Base-by-base conservation (phyloP, 1,140 invertebrate species). In the Teleogryllus occipitalis region DNA sequence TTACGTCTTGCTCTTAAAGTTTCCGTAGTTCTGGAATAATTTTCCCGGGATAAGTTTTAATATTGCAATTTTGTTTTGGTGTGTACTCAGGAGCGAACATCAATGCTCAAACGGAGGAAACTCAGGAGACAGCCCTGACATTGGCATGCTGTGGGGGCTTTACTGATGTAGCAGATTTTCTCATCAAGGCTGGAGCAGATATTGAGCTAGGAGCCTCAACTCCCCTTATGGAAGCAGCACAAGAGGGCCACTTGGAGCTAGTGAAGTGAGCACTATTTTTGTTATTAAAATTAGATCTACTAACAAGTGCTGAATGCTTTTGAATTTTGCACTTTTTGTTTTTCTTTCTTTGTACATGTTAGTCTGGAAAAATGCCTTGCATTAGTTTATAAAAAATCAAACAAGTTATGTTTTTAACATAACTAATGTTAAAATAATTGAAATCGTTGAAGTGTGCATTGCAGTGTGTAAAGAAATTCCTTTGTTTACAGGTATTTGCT, bases 91-190 rank as follows among this genome's bases (percentile, higher is more conserved):
- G 96, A 82, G 98, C 98, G 46, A 95, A 97, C 83, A 98, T 99
- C 82, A 99, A 99, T 88, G 96, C 97, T 73, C 96, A 98, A 86
- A 99, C 97, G 8, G 98, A 99, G 86, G 97, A 99, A 86, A 99
- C 97, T 0, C 97, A 99, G 85, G 98, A 99, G 88, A 99, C 98
- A 6, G 97, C 98, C 0, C 87, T 99, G 21, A 99, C 97, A 0
- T 88, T 99, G 79, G 97, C 98, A 0, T 98, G 97, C 86, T 99
- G 97, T 88, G 97, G 97, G 39, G 98, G 98, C 54, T 99, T 98
- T 85, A 90, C 97, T 15, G 97, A 99, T 85, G 97, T 99, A n/a
- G 97, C 97, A 0, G 96, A 99, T 84, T 97, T 97, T 85, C 89
- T 99, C 39, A 94, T 98, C 81, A 97, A 97, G 85, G 94, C 96